Evolutionary conservation across 2,797 vertebrate species (phyloP), one percentile per base, ranked within the genome.

Genomic region (Clarias platycephalus): DNA sequence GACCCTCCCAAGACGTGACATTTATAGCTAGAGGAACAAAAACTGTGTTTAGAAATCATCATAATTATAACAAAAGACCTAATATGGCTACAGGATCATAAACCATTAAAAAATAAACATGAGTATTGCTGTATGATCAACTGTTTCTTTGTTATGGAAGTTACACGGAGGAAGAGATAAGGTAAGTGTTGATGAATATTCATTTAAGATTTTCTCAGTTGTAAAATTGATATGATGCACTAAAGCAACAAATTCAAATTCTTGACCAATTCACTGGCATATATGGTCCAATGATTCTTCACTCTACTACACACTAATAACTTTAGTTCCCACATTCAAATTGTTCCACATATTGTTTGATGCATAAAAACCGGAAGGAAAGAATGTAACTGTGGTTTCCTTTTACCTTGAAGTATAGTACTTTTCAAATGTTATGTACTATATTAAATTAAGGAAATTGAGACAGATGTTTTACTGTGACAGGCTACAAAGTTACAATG

Each of bases 21-120:
- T 89, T 82, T 88, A 86, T 86, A 83, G 80, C 18, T 83, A 37
- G 22, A 80, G 64, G 60, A 62, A 37, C 87, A 82, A 67, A 55
- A 62, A 67, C 53, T 26, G 20, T 63, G 34, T 63, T 34, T n/a
- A 89, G 84, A 84, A 86, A 44, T 58, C 68, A 57, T n/a, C 75
- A 49, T 31, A 31, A 4, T 28, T 62, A 40, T 37, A 57, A 18
- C 34, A 20, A 79, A 63, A 49, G 58, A 12, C 15, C 16, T 8
- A 63, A 37, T 80, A n/a, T 34, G 12, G 28, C 71, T 70, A 7
- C 5, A 34, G 63, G n/a, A 63, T 44, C 66, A 31, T 71, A 37
- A 62, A 18, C 13, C n/a, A 80, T 44, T 55, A 55, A 0, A 60
- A 28, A 40, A 31, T 37, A 55, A 1, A 60, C 28, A 40, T 44